Evolutionary conservation across 2,797 vertebrate genomes (phyloP).

Genomic region (Periophthalmus magnuspinnatus): DNA sequence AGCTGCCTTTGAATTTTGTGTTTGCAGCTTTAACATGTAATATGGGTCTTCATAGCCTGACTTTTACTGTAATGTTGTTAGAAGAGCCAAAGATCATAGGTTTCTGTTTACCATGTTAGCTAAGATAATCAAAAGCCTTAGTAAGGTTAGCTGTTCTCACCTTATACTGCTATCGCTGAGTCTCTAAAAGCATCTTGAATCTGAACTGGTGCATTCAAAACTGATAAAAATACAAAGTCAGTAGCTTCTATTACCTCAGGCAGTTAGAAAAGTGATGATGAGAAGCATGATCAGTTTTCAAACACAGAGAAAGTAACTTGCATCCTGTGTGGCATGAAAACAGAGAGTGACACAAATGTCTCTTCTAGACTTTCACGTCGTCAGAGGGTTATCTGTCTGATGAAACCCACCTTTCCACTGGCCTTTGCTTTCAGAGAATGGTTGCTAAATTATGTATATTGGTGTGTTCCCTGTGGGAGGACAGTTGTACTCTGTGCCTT

Average conservation of each 20-base stretch:
- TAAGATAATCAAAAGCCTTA: not conserved
- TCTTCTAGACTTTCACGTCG: slow-evolving; percentile 9
- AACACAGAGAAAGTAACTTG: not conserved
- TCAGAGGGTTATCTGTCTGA: slow-evolving; percentile 27
- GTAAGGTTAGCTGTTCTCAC: not conserved
- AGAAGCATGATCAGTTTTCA: too few species aligned
- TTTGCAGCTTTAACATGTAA: not conserved
- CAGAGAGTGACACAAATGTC: slow-evolving; percentile 3
- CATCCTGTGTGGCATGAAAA: too few species aligned
- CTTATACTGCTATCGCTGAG: not conserved
- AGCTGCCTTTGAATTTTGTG: not conserved
- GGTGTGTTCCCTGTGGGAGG: slow-evolving; percentile 44
- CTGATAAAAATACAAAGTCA: not conserved
- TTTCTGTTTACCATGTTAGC: not conserved
- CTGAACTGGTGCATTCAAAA: not conserved
- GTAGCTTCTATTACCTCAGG: not conserved
- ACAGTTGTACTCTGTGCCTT: slow-evolving; percentile 47
- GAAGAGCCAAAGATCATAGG: not conserved
- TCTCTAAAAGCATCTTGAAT: not conserved
- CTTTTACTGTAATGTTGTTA: not conserved
- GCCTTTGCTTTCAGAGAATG: slow-evolving; percentile 41
- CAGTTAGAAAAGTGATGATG: not conserved
- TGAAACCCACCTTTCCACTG: slow-evolving; percentile 24
- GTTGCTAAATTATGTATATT: slow-evolving; percentile 63
- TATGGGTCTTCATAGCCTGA: too few species aligned